Percentiles rank a stretch among this genome's conserved stretches.
phyloP scores from a whole-genome alignment of 2,797 vertebrate genomes.

The Aeoliscus strigatus region DNA sequence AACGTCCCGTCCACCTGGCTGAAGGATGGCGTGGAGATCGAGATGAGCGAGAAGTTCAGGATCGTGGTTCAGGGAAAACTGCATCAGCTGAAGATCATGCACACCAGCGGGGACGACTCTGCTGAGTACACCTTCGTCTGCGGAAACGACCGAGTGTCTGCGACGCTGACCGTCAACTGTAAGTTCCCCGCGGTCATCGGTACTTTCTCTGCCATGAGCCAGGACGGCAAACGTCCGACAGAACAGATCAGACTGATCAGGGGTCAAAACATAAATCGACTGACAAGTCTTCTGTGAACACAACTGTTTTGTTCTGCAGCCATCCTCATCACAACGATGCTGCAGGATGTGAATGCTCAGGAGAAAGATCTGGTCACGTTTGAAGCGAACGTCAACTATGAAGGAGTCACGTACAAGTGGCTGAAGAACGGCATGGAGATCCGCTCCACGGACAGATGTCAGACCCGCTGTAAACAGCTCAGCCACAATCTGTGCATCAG shows the following conservation, averaged over 20 bases:
- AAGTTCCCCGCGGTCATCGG: constrained; percentile 38
- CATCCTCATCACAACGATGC: constrained; percentile 92
- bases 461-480: constrained; percentile 88
- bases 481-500: constrained; percentile 89
- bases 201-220: too few relatives aligned
- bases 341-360: constrained; percentile 95
- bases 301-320: constrained; percentile 77
- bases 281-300: too few relatives aligned
- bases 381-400: constrained; percentile 95
- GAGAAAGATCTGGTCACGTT: constrained; percentile 98
- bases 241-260: too few relatives aligned
- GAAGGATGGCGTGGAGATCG: constrained; percentile 93
- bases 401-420: constrained; percentile 97
- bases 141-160: constrained; percentile 90
- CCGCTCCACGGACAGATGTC: constrained; percentile 90
- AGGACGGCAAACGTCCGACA: too few relatives aligned
- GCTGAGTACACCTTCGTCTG: constrained; percentile 95
- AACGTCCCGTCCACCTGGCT: constrained; percentile 92
- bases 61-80: constrained; percentile 94
- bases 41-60: constrained; percentile 95
- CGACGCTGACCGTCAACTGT: constrained; percentile 91
- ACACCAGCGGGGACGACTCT: constrained; percentile 87
- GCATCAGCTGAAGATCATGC: constrained; percentile 93
- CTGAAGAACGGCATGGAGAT: constrained; percentile 97
- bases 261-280: too few relatives aligned